Conservation (phyloP, 2,888 invertebrate species). For the Minunthozetes semirufus region DNA sequence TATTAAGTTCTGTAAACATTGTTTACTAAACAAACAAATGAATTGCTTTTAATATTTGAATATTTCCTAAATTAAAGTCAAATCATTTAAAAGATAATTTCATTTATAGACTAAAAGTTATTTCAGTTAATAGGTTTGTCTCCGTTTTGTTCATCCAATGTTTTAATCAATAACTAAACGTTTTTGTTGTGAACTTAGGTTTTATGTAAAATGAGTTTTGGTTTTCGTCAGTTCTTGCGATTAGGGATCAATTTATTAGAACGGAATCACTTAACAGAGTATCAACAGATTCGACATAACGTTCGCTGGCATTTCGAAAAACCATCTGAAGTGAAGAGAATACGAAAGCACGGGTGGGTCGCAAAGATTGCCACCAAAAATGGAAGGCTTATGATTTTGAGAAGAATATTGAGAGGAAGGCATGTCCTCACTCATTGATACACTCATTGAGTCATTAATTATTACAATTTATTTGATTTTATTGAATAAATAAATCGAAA, state of each 20-base stretch:
- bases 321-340: slow-evolving; percentile 64
- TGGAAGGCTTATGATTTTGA: slow-evolving; percentile 66
- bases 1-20: too few relatives aligned
- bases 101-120: too few relatives aligned
- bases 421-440: slow-evolving; percentile 61
- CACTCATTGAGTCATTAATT: too few relatives aligned
- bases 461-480: not conserved
- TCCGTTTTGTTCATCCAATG: too few relatives aligned
- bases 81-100: too few relatives aligned
- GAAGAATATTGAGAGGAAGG: slow-evolving; percentile 66
- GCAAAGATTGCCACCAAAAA: slow-evolving; percentile 61
- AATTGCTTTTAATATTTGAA: too few relatives aligned
- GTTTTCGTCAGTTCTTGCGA: not conserved
- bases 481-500: not conserved
- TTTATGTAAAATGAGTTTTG: not conserved
- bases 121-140: too few relatives aligned
- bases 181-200: too few relatives aligned
- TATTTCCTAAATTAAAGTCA: too few relatives aligned
- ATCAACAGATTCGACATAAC: slow-evolving; percentile 48
- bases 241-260: not conserved
- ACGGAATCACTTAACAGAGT: not conserved
- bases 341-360: slow-evolving; percentile 64
- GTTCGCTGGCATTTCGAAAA: slow-evolving; percentile 66
- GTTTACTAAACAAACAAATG: too few relatives aligned
- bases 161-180: too few relatives aligned